Conservation (phyloP, 2,797 vertebrate species). For the Coreius guichenoti region DNA sequence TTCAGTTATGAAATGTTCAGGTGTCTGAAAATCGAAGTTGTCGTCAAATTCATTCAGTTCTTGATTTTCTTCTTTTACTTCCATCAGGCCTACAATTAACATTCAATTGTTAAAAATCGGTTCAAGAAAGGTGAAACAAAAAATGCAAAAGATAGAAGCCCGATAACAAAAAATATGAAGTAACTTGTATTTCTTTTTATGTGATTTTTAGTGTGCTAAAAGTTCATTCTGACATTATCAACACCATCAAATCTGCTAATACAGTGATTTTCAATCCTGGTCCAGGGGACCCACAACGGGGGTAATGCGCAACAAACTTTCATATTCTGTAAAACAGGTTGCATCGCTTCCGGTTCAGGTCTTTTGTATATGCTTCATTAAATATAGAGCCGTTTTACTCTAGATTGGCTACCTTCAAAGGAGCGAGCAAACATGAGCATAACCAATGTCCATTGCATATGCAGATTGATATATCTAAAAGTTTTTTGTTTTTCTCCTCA, state of each 20-base stretch:
- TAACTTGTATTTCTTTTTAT: neutral
- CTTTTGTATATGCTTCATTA: no score
- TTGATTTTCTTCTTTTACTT: neutral
- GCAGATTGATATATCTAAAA: no score
- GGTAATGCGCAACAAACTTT: neutral
- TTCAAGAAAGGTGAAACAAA: neutral
- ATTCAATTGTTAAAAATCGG: neutral
- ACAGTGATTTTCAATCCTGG: neutral
- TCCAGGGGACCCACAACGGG: neutral
- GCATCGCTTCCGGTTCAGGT: no score
- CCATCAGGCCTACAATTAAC: neutral
- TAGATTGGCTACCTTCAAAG: no score
- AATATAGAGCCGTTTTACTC: no score
- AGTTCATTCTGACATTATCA: neutral
- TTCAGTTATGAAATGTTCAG: neutral
- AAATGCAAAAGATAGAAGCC: neutral
- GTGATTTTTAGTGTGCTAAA: neutral
- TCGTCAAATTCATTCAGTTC: neutral
- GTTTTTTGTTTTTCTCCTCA: no score
- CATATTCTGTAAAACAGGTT: no score
- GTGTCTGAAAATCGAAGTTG: neutral
- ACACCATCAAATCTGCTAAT: neutral
- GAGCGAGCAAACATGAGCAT: no score
- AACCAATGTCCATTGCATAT: no score
- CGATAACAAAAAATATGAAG: neutral